These are phyloP conservation scores for Mionectes macconnelli DNA, from an alignment of 2,113 vertebrate species.

Conservation along the genomic window DNA sequence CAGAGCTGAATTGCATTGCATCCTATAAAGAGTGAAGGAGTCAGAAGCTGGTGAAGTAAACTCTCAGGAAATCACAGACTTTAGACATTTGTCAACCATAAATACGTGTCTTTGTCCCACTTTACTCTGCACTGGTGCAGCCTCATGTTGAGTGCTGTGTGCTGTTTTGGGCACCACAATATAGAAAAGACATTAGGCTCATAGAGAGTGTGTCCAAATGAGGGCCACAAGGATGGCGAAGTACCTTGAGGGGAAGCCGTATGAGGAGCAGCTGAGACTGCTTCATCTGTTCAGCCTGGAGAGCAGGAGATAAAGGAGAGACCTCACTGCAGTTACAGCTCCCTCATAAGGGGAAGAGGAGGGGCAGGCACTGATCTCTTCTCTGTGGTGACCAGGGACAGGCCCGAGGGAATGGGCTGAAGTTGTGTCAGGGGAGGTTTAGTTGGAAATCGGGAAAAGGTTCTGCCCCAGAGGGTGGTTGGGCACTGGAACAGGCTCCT, in stretches of 20 bases:
- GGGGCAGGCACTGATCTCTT: not conserved
- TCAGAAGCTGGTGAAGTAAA: not conserved
- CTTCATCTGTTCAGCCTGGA: not conserved
- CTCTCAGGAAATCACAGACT: not conserved
- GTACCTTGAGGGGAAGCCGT: not conserved
- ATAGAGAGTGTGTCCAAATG: not conserved
- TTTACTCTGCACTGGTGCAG: not conserved
- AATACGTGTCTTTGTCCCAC: not conserved
- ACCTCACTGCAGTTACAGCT: not conserved
- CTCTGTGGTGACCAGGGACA: not conserved
- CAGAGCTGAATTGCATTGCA: not conserved
- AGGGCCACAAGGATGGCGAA: not conserved
- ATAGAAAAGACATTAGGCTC: not conserved
- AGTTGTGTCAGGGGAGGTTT: not conserved
- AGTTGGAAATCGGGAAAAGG: not conserved
- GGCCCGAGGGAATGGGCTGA: not conserved
- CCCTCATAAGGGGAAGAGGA: not conserved
- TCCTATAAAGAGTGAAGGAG: not conserved
- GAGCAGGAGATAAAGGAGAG: not conserved
- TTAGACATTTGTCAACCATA: not conserved
- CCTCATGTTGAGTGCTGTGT: not conserved
- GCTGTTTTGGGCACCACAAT: not conserved
- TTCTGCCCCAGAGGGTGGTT: not conserved
- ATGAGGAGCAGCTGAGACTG: not conserved
- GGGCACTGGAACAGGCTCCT: not conserved